Conservation (phyloP, 2,113 vertebrate genomes). For the Heterochromis multidens region DNA sequence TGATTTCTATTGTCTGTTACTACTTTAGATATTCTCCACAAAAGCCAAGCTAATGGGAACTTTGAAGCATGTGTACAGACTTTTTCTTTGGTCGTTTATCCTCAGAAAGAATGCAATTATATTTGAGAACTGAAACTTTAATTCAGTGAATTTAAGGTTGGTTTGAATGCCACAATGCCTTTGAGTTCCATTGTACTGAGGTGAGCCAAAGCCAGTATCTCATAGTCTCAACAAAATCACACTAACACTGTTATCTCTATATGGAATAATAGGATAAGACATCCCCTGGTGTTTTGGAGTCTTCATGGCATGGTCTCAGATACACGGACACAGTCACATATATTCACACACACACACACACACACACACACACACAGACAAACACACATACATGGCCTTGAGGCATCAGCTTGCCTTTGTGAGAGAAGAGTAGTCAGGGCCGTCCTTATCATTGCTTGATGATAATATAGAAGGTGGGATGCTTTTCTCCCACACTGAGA, state of each 20-base stretch:
- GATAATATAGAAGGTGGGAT: conserved; percentile 66
- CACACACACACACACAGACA: not conserved
- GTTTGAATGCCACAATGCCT: not conserved
- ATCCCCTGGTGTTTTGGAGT: conserved; percentile 7
- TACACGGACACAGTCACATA: not conserved
- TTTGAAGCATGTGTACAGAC: not conserved
- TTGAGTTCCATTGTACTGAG: not conserved
- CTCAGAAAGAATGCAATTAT: not conserved
- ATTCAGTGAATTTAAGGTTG: not conserved
- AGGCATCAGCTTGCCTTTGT: conserved; percentile 63
- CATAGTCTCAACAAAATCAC: conserved; percentile 9
- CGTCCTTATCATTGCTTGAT: conserved; percentile 58
- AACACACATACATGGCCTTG: not conserved
- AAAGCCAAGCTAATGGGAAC: not conserved
- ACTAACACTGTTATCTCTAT: not conserved
- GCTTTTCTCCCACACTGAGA: conserved; percentile 44
- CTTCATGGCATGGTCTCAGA: conserved; percentile 1
- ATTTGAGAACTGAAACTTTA: not conserved
- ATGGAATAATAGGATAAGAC: conserved; percentile 21
- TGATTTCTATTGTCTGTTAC: no score
- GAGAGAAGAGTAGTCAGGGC: conserved; percentile 40
- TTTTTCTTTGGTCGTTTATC: not conserved
- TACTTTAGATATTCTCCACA: not conserved
- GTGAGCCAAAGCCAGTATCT: not conserved
- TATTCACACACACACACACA: not conserved